A percentile compares a stretch with the other conserved stretches of the same genome.
Conservation (phyloP, 1,140 invertebrate genomes). For the Fopius arisanus region DNA sequence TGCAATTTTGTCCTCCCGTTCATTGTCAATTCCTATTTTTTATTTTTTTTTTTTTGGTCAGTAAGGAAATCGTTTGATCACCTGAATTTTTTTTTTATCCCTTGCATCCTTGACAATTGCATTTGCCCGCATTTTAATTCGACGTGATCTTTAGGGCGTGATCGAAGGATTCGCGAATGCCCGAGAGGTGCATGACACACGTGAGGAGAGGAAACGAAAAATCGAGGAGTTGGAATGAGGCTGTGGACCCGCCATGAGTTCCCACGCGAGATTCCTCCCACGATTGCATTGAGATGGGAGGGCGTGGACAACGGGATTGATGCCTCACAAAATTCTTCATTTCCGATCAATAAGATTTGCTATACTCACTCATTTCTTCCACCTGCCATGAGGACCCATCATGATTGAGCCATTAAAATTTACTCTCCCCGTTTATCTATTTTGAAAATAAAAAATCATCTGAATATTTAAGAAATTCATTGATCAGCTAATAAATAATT, state of each 20-base stretch:
- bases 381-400: not conserved
- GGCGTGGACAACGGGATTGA: constrained; percentile 31
- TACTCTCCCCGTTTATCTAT: not conserved
- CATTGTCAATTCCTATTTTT: not conserved
- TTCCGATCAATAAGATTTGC: not conserved
- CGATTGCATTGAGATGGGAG: constrained; percentile 42
- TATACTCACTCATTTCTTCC: not conserved
- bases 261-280: constrained; percentile 54
- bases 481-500: no score
- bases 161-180: not conserved
- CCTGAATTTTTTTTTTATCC: no score
- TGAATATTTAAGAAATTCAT: no score
- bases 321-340: constrained; percentile 7
- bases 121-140: no score
- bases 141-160: not conserved
- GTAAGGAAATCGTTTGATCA: no score
- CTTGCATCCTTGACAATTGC: no score
- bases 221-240: constrained; percentile 39
- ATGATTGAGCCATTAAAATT: not conserved
- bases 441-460: no score
- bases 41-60: not conserved
- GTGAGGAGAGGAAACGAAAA: constrained; percentile 21
- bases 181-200: not conserved
- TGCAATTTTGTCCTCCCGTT: not conserved
- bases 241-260: constrained; percentile 41